phyloP scores from a whole-genome alignment of 2,797 vertebrate species.

The Pangasius macronema region DNA sequence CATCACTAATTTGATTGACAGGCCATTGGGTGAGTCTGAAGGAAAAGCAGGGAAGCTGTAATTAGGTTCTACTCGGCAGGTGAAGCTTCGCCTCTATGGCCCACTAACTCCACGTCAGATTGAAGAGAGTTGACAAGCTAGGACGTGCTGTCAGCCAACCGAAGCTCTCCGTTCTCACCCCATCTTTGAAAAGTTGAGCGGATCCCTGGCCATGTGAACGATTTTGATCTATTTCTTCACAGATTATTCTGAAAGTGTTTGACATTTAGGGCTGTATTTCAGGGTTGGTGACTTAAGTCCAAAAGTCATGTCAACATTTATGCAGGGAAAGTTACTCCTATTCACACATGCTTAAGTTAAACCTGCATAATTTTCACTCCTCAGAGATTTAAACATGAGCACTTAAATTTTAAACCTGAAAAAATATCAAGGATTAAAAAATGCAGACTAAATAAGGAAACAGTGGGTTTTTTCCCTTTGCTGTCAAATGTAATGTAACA shows the following conservation, averaged over 20 bases:
- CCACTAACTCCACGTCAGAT: constrained; percentile 46
- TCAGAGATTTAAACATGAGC: neutral
- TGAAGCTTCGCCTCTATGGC: constrained; percentile 48
- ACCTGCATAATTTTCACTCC: neutral
- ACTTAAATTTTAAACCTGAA: neutral
- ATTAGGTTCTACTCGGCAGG: constrained; percentile 57
- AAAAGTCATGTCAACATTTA: neutral
- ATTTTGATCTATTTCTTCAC: constrained; percentile 25
- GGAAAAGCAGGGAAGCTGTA: constrained; percentile 43
- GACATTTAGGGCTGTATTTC: neutral
- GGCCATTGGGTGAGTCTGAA: constrained; percentile 38
- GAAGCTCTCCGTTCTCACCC: constrained; percentile 6
- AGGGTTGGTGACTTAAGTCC: neutral
- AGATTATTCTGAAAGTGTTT: constrained; percentile 4
- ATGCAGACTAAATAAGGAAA: neutral
- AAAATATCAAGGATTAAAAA: neutral
- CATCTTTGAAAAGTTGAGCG: constrained; percentile 7
- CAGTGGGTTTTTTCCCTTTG: neutral
- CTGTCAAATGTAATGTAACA: neutral
- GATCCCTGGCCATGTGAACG: neutral
- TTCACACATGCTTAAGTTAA: neutral
- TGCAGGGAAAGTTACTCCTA: neutral
- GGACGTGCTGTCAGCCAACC: constrained; percentile 12
- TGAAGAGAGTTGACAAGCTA: constrained; percentile 42
- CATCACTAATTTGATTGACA: constrained; percentile 59